Base-by-base conservation (phyloP, 2,888 invertebrate species). In the Parnassius orleans region DNA sequence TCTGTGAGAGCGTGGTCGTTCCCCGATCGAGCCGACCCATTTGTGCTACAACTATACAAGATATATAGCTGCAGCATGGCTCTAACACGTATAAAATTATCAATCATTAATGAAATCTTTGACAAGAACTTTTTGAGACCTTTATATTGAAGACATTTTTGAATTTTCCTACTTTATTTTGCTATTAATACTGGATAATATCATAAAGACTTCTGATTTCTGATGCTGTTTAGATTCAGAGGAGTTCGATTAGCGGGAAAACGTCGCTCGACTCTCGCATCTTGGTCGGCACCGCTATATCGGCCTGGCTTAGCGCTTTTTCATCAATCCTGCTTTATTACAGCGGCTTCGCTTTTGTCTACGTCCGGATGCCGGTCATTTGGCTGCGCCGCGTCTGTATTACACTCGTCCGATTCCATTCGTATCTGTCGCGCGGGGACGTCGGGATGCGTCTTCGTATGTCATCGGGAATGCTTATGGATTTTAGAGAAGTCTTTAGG, bases 261-360 rank as follows among this genome's bases (percentile, higher is more conserved):
- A 12, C 11, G 10, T 52, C 74, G 73, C 74, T 67, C 10, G 3
- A 72, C 69, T 67, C 73, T 70, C 66, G 47, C 73, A 53, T 58
- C 77, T 77, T 71, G 66, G 60, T 61, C 66, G 70, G 54, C 59
- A 51, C 64, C 69, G 75, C 77, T 90, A 92, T 92, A 92, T 90
- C 92, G 92, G 92, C 90, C 87, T 84, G 90, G 91, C 92, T 93
- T 93, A 93, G 93, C 93, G 90, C 91, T 91, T 92, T 92, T 92
- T 92, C 92, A 92, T 92, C 92, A 92, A 92, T 92, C 92, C 92
- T 90, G 87, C 88, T 92, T 92, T 92, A 92, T 92, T 92, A 90
- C 90, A 80, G 84, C 78, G 84, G 87, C 85, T 87, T 83, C 89
- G 86, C 88, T 86, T 87, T 88, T 90, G 90, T 90, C 90, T 87